Percentiles rank a stretch among this genome's conserved stretches.
These are phyloP conservation scores for Triplophysa siluroides DNA, from an alignment of 2,113 vertebrate species.

Conservation along the genomic window DNA sequence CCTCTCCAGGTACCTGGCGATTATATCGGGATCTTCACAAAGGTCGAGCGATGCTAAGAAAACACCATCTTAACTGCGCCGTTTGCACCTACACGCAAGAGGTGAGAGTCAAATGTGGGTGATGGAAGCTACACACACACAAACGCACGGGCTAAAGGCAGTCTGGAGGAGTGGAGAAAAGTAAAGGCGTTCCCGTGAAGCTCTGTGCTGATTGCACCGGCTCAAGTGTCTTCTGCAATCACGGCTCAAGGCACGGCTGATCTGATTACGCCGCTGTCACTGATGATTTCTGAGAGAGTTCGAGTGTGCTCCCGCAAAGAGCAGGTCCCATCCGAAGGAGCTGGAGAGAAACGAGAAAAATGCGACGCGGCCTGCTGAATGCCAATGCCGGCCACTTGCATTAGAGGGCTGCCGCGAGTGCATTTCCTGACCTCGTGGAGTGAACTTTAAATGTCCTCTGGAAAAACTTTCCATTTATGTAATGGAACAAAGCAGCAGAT, in stretches of 20 bases:
- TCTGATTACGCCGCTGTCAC: slow-evolving; percentile 47
- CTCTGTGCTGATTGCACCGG: slow-evolving; percentile 42
- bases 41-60: not conserved
- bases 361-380: slow-evolving; percentile 19
- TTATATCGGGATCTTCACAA: slow-evolving; percentile 25
- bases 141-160: not conserved
- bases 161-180: not conserved
- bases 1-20: slow-evolving; percentile 22
- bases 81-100: slow-evolving; percentile 30
- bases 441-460: slow-evolving; percentile 24
- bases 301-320: slow-evolving; percentile 32
- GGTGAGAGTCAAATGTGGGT: slow-evolving; percentile 33
- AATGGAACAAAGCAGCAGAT: slow-evolving; percentile 7
- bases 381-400: slow-evolving; percentile 5
- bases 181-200: slow-evolving; percentile 35
- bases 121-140: not conserved
- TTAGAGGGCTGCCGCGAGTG: slow-evolving; percentile 15
- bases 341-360: slow-evolving; percentile 31
- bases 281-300: slow-evolving; percentile 50
- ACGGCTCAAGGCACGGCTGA: slow-evolving; percentile 33
- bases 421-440: slow-evolving; percentile 21
- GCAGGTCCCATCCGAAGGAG: slow-evolving; percentile 23
- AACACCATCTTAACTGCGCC: not conserved
- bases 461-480: not conserved
- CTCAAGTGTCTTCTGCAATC: slow-evolving; percentile 50